phyloP scores from a whole-genome alignment of 2,888 invertebrate species.

The Tridacna crocea region DNA sequence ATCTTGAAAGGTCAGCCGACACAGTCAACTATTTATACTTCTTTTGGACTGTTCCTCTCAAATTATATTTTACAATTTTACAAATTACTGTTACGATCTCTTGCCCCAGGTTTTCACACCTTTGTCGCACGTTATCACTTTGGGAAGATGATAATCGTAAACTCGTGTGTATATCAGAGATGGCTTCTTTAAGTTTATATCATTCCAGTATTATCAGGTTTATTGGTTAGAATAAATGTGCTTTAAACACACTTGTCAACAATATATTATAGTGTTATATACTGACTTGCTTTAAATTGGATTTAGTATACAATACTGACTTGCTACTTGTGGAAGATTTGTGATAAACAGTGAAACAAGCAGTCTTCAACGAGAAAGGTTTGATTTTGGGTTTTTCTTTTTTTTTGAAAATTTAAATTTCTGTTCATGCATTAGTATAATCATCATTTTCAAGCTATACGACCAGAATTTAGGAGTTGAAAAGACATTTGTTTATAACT shows the following conservation, averaged over 20 bases:
- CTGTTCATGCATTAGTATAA: too few relatives aligned
- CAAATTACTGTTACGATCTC: neutral
- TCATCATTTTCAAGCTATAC: too few relatives aligned
- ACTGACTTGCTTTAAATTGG: constrained; percentile 12
- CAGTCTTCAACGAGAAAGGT: neutral
- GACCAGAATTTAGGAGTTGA: too few relatives aligned
- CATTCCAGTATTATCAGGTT: constrained; percentile 9
- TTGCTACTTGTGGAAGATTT: neutral
- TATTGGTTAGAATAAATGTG: neutral
- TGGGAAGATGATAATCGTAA: neutral
- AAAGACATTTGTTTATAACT: too few relatives aligned
- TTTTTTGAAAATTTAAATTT: too few relatives aligned
- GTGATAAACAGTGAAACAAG: neutral
- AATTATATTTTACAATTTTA: constrained; percentile 25
- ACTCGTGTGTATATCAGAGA: constrained; percentile 13
- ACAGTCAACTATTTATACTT: neutral
- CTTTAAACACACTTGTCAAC: neutral
- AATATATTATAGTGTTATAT: neutral
- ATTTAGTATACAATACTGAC: neutral
- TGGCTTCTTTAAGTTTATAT: constrained; percentile 16
- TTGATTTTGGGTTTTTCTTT: too few relatives aligned
- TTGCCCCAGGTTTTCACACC: constrained; percentile 5
- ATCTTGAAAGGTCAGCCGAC: constrained; percentile 7
- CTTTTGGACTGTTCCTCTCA: neutral
- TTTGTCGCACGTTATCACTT: neutral